Evolutionary conservation across 53 echinoderm and acorn worm species (phyloP), one percentile per base, ranked within the genome.

Genomic region (Glandiceps talaboti): DNA sequence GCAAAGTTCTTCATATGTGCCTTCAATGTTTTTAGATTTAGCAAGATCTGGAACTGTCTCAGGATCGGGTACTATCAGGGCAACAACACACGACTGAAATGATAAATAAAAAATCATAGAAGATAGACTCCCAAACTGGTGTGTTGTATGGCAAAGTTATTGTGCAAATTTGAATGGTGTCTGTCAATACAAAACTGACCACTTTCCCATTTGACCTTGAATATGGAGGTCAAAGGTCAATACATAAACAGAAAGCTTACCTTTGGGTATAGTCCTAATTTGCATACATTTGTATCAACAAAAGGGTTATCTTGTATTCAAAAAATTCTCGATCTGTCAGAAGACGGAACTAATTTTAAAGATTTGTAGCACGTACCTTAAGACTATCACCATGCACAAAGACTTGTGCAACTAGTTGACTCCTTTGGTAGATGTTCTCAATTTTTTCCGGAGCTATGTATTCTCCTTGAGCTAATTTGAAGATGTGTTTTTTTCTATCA

Each of bases 401-500:
- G 1, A 86, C 86, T 81, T 95, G 92, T 25, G 90, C 87, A 27
- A 95, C 79, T 26, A 95, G 82, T n/a, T 86, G 74, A 77, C 88
- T 85, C 73, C 85, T 76, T 14, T 80, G 74, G 77, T 95, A 95
- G 73, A 95, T 74, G 32, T 86, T 92, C 83, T 95, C 92, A 73
- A 95, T 87, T 77, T 86, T 95, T 86, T 95, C 92, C 26, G 92
- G 92, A 0, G 92, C 96, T 1, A 95, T 85, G 74, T 95, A 92
- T 81, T 92, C 96, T 20, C 95, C 95, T 85, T 91, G 97, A 10
- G 97, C 82, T 82, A 96, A 86, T 84, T 96, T 96, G 89, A 93
- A 96, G 82, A 96, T 96, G 82, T 96, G 90, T 77, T 96, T 96
- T 78, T 90, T 93, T 25, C 97, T 87, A 80, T 95, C 95, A 75